Evolutionary conservation across 2,113 vertebrate species (phyloP), one percentile per base, ranked within the genome.

Genomic region (zebrafish (Danio rerio)): DNA sequence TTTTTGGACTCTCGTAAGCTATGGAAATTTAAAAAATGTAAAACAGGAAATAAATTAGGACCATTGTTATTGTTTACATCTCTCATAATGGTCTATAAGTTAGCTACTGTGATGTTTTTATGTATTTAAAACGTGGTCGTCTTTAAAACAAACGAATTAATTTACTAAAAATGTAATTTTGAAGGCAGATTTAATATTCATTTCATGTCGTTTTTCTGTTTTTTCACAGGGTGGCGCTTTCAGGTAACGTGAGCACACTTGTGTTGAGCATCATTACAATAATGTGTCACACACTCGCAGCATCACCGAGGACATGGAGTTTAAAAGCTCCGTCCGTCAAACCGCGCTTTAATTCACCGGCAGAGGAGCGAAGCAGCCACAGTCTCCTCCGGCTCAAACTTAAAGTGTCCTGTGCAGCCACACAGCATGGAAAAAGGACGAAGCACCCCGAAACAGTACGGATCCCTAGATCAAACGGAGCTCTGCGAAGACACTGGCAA

Each of bases 401-500:
- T 49, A 12, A 62, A 20, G 45, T 40, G 31, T 71, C 43, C n/a
- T 47, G 55, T 15, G 69, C 49, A 58, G 47, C 53, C 45, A 20
- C 9, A 7, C 5, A 59, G 50, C 5, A 95, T 95, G 94, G 94
- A 94, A 59, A 92, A 93, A 52, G 90, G 90, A 62, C 83, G 82
- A 61, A 88, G 88, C 84, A 68, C 82, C 6, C 81, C 90, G 2
- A 86, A 90, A 62, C 90, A 91, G 40, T 94, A 93, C 68, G 92
- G 93, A 21, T 90, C 95, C 18, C 42, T 95, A 88, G 93, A 94
- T 20, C 68, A 87, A 77, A 93, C 89, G 13, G 89, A 82, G 20
- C 91, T 92, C 91, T 87, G 87, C 9, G 86, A 49, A 72, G 85
- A 86, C 0, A 43, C 59, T 31, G 86, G 66, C 56, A 91, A 89